Evolutionary conservation across 2,113 vertebrate species (phyloP), one percentile per base, ranked within the genome.

Genomic region (Psilopsiagon aurifrons): DNA sequence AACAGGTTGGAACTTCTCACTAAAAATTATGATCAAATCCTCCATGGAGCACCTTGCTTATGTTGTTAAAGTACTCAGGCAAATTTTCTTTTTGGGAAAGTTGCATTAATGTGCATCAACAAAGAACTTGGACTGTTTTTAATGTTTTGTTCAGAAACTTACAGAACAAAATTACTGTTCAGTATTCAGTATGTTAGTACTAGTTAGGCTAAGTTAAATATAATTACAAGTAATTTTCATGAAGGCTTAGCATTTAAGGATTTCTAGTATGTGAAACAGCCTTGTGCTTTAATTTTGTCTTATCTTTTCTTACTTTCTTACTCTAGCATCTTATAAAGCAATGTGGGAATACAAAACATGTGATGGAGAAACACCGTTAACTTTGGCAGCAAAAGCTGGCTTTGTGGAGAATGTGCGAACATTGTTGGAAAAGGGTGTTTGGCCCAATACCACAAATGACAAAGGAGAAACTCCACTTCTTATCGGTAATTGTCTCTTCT

Each of bases 391-490:
- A n/a, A 98, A 98, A 96, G 96, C 98, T 27, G 97, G 97, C 28
- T 96, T 96, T 57, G 92, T 97, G 91, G 97, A 98, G 69, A 99
- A 99, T 10, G 97, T 98, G 31, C 97, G 11, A 62, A 91, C 97
- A 0, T 98, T 99, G 59, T 94, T 99, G 88, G 97, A 98, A 82
- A 98, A 98, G 25, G 97, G 98, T 35, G 98, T 98, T 29, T 98
- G 98, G 90, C 98, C 98, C 23, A 98, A 98, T 91, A 98, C 97
- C 88, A 98, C 97, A 88, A 99, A 99, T 94, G 94, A 97, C 91
- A 98, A 94, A 95, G 98, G 98, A 74, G 98, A 99, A 96, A 98
- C 98, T 5, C 98, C 98, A 15, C 98, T 99, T 91, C 96, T 99
- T 23, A 95, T 98, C 4, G 98, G 98, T 99, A 98, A 98, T 85